A percentile compares a stretch with the other conserved stretches of the same genome.
Conservation (phyloP, 2,113 vertebrate genomes). For the Narcine bancroftii region DNA sequence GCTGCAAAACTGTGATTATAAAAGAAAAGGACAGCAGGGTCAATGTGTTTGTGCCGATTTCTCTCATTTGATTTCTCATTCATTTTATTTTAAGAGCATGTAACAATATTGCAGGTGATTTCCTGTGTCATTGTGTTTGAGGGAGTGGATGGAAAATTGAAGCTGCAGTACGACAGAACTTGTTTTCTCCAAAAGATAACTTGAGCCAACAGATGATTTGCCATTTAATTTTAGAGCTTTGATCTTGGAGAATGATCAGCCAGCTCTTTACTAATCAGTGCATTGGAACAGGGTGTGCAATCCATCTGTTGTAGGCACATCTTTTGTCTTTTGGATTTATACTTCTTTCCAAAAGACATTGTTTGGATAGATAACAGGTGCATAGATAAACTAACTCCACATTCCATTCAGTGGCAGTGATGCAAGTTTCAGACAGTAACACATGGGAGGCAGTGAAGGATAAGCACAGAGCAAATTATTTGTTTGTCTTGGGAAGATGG, state of each 20-base stretch:
- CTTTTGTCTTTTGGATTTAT: neutral
- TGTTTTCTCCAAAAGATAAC: neutral
- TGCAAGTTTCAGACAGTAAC: neutral
- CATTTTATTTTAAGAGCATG: neutral
- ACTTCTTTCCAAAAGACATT: neutral
- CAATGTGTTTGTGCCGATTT: neutral
- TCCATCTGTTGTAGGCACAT: neutral
- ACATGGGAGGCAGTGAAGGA: neutral
- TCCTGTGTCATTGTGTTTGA: neutral
- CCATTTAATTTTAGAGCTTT: neutral
- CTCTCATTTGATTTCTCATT: neutral
- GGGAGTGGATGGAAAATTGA: neutral
- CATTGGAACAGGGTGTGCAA: neutral
- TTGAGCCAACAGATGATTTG: neutral
- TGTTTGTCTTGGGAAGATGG: neutral
- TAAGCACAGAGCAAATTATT: neutral
- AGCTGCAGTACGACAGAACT: neutral
- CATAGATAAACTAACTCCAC: neutral
- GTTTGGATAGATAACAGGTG: neutral
- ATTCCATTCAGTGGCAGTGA: neutral
- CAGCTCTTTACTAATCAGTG: neutral
- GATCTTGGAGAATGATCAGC: neutral
- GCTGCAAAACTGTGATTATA: no score
- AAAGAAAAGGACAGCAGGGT: neutral
- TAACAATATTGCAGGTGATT: neutral